Conservation (phyloP, 2,888 invertebrate genomes). For the Acrobasis repandana region DNA sequence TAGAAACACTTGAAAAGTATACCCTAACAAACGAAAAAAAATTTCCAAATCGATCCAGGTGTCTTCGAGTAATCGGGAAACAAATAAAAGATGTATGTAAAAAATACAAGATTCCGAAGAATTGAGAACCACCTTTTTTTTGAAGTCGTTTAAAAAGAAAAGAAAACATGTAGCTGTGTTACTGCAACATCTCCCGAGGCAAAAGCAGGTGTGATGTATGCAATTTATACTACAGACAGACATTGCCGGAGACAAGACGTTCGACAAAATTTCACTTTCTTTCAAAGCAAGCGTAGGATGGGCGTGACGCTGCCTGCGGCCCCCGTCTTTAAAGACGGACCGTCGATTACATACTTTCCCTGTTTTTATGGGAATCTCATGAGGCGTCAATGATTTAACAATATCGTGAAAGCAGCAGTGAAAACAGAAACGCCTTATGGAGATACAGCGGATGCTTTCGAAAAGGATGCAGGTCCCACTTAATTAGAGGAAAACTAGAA, state of each 20-base stretch:
- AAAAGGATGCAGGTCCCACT: constrained; percentile 26
- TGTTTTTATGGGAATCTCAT: constrained; percentile 76
- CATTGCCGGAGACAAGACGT: constrained; percentile 27
- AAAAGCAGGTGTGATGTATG: constrained; percentile 26
- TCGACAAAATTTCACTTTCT: constrained; percentile 73
- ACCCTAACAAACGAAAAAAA: too few relatives aligned
- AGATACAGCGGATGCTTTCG: constrained; percentile 27
- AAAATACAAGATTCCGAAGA: too few relatives aligned
- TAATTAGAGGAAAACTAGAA: neutral
- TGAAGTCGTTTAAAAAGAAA: too few relatives aligned
- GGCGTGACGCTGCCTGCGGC: constrained; percentile 69
- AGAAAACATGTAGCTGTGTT: too few relatives aligned
- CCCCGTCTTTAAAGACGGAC: constrained; percentile 50
- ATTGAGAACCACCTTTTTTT: too few relatives aligned
- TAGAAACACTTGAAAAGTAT: too few relatives aligned
- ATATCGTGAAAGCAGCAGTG: constrained; percentile 55
- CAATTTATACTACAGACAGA: constrained; percentile 29
- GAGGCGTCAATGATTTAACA: constrained; percentile 62
- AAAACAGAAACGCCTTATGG: constrained; percentile 36
- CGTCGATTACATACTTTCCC: constrained; percentile 76
- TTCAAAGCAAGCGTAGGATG: constrained; percentile 61
- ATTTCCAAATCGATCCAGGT: too few relatives aligned
- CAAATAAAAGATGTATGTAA: too few relatives aligned
- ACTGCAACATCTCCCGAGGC: constrained; percentile 11
- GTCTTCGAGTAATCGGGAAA: too few relatives aligned